These are phyloP conservation scores for Ophion ventricosus DNA, from an alignment of 2,888 invertebrate species.

Conservation along the genomic window DNA sequence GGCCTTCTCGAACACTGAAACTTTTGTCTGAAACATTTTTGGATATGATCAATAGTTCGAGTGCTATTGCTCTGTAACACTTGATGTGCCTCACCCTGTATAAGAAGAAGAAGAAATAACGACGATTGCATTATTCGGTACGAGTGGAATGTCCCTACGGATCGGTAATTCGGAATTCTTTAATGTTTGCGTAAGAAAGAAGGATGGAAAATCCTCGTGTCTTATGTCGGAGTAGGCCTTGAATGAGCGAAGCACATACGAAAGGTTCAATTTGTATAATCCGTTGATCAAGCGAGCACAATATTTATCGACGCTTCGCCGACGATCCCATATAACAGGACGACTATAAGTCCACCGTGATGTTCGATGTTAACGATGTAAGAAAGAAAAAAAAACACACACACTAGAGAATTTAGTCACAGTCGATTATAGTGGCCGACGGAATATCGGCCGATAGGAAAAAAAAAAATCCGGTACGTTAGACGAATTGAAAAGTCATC, in stretches of 20 bases:
- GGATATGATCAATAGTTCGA: no score
- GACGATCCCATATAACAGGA: conserved; percentile 54
- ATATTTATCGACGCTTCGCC: conserved; percentile 54
- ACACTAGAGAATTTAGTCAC: conserved; percentile 41
- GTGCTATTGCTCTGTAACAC: no score
- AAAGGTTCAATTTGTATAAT: conserved; percentile 33
- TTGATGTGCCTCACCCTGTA: no score
- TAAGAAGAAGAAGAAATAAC: conserved; percentile 13
- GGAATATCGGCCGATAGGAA: conserved; percentile 20
- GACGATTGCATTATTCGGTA: conserved; percentile 34
- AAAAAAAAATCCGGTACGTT: background rate
- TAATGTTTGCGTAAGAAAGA: conserved; percentile 13
- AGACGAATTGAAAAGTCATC: background rate
- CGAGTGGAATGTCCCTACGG: conserved; percentile 2
- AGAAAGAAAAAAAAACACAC: conserved; percentile 33
- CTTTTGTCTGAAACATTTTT: no score
- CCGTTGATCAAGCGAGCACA: conserved; percentile 15
- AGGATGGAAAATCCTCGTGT: conserved; percentile 29
- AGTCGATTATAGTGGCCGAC: conserved; percentile 47
- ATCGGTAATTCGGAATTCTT: conserved; percentile 17
- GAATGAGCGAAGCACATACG: conserved; percentile 61
- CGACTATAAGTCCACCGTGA: conserved; percentile 54
- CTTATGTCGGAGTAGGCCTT: conserved; percentile 65
- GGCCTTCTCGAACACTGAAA: no score
- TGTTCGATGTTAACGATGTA: conserved; percentile 64